Base-by-base conservation (phyloP, 2,888 invertebrate genomes). In the Hoplodrina blanda region DNA sequence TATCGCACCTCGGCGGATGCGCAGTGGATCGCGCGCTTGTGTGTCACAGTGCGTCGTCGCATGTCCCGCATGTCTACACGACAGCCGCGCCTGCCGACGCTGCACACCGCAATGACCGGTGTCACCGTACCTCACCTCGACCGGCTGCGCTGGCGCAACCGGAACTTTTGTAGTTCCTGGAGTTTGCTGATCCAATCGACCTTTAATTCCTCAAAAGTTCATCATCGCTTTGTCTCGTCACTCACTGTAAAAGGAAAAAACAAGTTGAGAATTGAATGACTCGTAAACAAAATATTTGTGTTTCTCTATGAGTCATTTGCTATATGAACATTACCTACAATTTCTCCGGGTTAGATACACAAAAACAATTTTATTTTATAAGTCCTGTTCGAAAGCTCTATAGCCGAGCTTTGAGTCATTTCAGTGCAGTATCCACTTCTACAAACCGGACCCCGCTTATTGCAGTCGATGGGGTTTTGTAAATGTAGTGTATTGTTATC, bases 1-100 rank as follows among this genome's bases (percentile, higher is more conserved):
- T 92, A 93, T 92, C 93, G 92, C 92, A 91, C 91, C 86, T 88
- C 88, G 79, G 81, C 83, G 81, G 84, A 79, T 85, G 87, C 87
- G 88, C 85, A 78, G 82, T 81, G 88, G 84, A 86, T 85, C 88
- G 86, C 85, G 82, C 88, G 87, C 89, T 87, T 87, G 84, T 89
- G 89, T 91, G 90, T 90, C 92, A 88, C 87, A 86, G 85, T 88
- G 89, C 88, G 90, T 82, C 85, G 84, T 86, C 88, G 90, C 92
- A 91, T 91, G 83, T 87, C 88, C 87, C 84, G 84, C 90, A 83
- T 85, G 82, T 80, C 87, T 85, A 82, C 84, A 46, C 55, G 50
- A n/a, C 30, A 44, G 19, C 89, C 85, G 81, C 86, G 84, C 85
- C 81, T 80, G 79, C 76, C 81, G 84, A 82, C 85, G 84, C 76